Evolutionary conservation across 2,113 vertebrate genomes (phyloP).

Genomic region (Dasyornis broadbenti): DNA sequence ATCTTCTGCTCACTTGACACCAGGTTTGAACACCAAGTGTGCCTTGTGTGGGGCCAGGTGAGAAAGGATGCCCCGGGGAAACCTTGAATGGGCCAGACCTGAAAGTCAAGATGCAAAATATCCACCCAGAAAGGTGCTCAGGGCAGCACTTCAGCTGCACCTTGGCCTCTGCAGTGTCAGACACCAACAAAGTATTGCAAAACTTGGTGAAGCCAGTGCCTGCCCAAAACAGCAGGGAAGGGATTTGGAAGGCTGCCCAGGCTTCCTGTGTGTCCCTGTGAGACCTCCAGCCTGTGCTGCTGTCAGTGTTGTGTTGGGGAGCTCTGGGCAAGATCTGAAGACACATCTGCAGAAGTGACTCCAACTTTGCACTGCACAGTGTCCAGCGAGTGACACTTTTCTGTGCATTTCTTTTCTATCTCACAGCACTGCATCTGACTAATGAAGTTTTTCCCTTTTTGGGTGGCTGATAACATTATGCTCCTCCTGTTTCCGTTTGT

Average conservation of each 20-base stretch:
- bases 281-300: background rate
- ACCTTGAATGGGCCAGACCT: background rate
- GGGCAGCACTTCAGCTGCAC: accelerated
- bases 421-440: accelerated
- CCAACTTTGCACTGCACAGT: background rate
- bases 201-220: accelerated
- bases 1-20: background rate
- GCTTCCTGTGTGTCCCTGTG: background rate
- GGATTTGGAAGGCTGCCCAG: background rate
- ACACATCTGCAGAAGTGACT: accelerated
- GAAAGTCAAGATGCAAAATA: background rate
- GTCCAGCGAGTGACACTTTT: background rate
- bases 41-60: background rate
- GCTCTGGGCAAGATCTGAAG: background rate
- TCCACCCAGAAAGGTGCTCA: background rate
- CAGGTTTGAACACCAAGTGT: no score
- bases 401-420: background rate
- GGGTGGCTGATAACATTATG: background rate
- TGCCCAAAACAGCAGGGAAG: background rate
- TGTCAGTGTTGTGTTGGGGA: accelerated
- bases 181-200: background rate
- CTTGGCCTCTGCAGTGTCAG: accelerated
- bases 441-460: background rate
- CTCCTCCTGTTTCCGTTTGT: background rate
- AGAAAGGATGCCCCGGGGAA: background rate